Percentiles rank a stretch among this genome's conserved stretches.
Evolutionary conservation across 2,113 vertebrate species (phyloP).

Genomic region (Phalacrocorax pelagicus): DNA sequence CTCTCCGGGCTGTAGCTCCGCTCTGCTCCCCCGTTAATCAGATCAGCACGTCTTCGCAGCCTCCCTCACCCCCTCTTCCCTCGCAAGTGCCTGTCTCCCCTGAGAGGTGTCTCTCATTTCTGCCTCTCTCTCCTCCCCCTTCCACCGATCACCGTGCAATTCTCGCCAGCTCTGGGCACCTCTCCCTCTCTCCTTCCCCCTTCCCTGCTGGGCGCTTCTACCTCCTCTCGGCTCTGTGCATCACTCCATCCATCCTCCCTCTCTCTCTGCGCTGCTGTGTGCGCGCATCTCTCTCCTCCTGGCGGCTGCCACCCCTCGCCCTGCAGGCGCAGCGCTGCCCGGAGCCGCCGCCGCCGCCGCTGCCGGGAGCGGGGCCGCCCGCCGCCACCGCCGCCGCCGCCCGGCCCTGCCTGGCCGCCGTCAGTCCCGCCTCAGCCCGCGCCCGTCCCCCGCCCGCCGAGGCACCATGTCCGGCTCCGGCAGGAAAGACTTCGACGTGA

Average conservation of each 20-base stretch:
- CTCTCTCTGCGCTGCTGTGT: not conserved
- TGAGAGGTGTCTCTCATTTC: slow-evolving; percentile 24
- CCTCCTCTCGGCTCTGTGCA: not conserved
- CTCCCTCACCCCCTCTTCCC: not conserved
- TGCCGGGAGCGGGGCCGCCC: too few relatives aligned
- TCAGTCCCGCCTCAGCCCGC: too few relatives aligned
- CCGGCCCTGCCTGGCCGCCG: too few relatives aligned
- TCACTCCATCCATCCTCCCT: not conserved
- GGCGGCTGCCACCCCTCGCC: not conserved
- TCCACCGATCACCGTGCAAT: not conserved
- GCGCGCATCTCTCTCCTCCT: not conserved
- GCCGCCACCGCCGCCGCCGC: too few relatives aligned
- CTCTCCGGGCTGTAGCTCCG: not conserved
- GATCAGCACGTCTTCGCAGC: not conserved
- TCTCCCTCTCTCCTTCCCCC: not conserved
- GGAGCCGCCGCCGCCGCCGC: not conserved
- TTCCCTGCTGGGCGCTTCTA: not conserved
- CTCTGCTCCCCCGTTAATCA: not conserved
- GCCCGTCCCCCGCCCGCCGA: too few relatives aligned
- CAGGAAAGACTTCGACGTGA: too few relatives aligned
- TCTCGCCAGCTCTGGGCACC: not conserved
- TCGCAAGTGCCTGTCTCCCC: slow-evolving; percentile 30
- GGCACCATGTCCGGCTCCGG: too few relatives aligned
- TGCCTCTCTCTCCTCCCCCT: slow-evolving; percentile 15
- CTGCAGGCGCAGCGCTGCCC: not conserved